phyloP scores from a whole-genome alignment of 1,140 invertebrate species.

The Ptiloglossa arizonensis region DNA sequence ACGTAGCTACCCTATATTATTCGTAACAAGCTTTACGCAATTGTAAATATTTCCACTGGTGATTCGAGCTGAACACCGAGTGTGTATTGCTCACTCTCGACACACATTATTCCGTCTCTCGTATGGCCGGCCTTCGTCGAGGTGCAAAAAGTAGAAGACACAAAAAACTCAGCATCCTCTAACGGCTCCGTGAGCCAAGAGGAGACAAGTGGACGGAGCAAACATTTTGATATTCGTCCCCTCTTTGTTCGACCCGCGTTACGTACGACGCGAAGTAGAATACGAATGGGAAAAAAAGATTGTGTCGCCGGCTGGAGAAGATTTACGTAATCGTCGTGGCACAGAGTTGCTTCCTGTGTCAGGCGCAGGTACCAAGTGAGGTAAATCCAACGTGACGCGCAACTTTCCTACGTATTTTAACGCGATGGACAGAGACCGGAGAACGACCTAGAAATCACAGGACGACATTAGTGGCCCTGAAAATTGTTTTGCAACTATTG shows the following conservation, averaged over 20 bases:
- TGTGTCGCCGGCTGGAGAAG: not conserved
- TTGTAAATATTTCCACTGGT: not conserved
- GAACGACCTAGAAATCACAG: not conserved
- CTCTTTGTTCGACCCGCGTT: not conserved
- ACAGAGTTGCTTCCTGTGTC: not conserved
- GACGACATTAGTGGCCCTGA: not conserved
- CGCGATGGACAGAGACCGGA: not conserved
- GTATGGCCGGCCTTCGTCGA: not conserved
- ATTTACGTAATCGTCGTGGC: conserved; percentile 8
- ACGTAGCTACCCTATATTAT: no score
- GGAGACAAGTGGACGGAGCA: not conserved
- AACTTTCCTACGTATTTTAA: not conserved
- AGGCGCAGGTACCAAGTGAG: conserved; percentile 3
- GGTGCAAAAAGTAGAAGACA: not conserved
- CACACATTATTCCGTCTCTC: not conserved
- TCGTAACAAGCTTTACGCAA: not conserved
- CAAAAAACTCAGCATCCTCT: not conserved
- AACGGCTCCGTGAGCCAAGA: not conserved
- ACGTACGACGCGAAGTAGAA: not conserved
- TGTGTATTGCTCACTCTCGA: not conserved
- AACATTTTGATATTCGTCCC: not conserved
- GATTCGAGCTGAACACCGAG: not conserved
- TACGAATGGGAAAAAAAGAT: not conserved
- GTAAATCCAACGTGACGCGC: conserved; percentile 8
- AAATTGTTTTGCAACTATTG: not conserved